These are phyloP conservation scores for Stomatorhinus ivindoensis DNA, from an alignment of 2,113 vertebrate genomes.

Conservation along the genomic window DNA sequence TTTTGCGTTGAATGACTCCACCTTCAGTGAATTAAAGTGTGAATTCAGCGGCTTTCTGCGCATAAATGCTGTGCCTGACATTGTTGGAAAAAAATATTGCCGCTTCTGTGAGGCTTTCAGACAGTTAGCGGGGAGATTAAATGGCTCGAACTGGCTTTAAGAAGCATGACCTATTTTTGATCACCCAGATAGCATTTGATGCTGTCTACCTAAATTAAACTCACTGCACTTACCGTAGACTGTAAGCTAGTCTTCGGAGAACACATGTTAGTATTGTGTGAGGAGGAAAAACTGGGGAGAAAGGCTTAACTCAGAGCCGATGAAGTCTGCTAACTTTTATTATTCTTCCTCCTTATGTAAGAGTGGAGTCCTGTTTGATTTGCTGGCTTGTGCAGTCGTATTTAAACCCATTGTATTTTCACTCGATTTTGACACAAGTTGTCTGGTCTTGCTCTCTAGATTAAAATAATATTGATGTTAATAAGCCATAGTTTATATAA, in stretches of 20 bases:
- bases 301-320: neutral
- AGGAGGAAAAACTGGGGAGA: conserved; percentile 55
- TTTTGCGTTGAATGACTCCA: neutral
- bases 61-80: conserved; percentile 20
- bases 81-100: conserved; percentile 39
- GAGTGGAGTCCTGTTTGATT: neutral
- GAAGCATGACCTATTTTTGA: conserved; percentile 65
- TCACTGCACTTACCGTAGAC: conserved; percentile 46
- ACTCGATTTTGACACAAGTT: neutral
- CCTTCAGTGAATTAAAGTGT: conserved; percentile 1
- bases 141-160: conserved; percentile 60
- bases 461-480: neutral
- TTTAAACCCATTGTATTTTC: neutral
- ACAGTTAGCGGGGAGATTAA: conserved; percentile 60
- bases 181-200: conserved; percentile 60
- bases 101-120: conserved; percentile 53
- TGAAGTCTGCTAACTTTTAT: neutral
- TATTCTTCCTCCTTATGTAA: neutral
- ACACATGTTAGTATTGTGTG: conserved; percentile 63
- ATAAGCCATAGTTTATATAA: neutral
- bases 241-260: conserved; percentile 61
- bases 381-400: neutral
- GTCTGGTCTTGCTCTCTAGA: neutral
- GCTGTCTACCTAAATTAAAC: conserved; percentile 62
- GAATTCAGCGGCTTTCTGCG: neutral